phyloP scores from a whole-genome alignment of 2,113 vertebrate genomes.

The Canis aureus region DNA sequence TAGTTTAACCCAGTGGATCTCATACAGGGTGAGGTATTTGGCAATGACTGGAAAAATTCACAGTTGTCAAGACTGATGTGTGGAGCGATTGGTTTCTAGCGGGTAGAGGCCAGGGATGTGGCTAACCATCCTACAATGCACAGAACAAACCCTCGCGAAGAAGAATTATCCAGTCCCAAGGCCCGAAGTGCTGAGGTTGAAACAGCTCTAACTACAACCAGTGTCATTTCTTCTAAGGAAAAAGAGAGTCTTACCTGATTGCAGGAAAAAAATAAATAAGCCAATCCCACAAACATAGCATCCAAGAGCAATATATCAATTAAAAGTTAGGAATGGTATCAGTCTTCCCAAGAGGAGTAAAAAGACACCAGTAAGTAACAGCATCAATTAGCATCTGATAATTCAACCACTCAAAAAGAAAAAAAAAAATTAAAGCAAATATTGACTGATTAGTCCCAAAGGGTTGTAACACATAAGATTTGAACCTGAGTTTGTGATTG shows the following conservation, averaged over 20 bases:
- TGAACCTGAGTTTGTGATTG: background rate
- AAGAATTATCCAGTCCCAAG: background rate
- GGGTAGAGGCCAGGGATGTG: background rate
- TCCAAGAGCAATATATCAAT: background rate
- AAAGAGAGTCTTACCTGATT: background rate
- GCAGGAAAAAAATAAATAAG: background rate
- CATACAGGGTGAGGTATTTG: background rate
- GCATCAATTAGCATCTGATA: background rate
- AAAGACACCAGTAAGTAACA: background rate
- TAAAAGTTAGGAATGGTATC: background rate
- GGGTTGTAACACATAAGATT: background rate
- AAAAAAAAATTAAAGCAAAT: background rate
- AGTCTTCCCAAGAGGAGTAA: background rate
- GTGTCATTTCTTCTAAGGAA: background rate
- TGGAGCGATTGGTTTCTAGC: fast-evolving
- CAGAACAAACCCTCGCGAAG: background rate
- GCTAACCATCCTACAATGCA: background rate
- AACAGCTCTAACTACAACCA: background rate
- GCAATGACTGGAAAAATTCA: background rate
- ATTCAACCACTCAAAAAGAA: background rate
- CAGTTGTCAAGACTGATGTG: background rate
- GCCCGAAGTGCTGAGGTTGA: background rate
- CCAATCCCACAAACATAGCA: background rate
- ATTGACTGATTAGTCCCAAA: background rate
- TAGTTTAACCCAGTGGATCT: background rate